Conservation (phyloP, 53 echinoderm and acorn worm species). For the Mesocentrotus franciscanus region DNA sequence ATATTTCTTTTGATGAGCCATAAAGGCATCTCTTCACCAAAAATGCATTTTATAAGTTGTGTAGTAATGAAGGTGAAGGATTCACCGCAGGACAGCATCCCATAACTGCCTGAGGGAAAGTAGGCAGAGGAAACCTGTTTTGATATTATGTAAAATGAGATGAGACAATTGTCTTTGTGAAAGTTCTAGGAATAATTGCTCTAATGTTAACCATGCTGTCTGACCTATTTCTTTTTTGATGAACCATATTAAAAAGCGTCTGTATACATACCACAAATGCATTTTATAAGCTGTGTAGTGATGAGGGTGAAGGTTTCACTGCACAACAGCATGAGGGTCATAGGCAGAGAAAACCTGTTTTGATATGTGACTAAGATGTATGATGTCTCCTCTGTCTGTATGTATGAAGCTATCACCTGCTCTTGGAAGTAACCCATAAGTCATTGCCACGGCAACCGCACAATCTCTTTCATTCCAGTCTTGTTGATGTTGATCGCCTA, state of each 20-base stretch:
- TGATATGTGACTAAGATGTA: background rate
- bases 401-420: constrained; percentile 2
- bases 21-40: too few relatives aligned
- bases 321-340: background rate
- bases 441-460: constrained; percentile 40
- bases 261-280: background rate
- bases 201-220: too few relatives aligned
- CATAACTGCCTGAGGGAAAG: background rate
- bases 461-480: constrained; percentile 47
- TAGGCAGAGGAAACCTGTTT: too few relatives aligned
- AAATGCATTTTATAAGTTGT: too few relatives aligned
- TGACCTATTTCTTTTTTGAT: too few relatives aligned
- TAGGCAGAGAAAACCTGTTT: background rate
- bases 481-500: background rate
- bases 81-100: background rate
- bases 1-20: too few relatives aligned
- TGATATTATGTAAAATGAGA: too few relatives aligned
- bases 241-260: too few relatives aligned
- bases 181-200: too few relatives aligned
- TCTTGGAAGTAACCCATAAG: constrained; percentile 25
- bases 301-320: background rate
- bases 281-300: background rate
- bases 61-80: background rate
- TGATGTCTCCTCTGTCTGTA: background rate
- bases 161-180: too few relatives aligned